These are phyloP conservation scores for Heliconius eleuchia DNA, from an alignment of 1,140 invertebrate species.

Conservation along the genomic window DNA sequence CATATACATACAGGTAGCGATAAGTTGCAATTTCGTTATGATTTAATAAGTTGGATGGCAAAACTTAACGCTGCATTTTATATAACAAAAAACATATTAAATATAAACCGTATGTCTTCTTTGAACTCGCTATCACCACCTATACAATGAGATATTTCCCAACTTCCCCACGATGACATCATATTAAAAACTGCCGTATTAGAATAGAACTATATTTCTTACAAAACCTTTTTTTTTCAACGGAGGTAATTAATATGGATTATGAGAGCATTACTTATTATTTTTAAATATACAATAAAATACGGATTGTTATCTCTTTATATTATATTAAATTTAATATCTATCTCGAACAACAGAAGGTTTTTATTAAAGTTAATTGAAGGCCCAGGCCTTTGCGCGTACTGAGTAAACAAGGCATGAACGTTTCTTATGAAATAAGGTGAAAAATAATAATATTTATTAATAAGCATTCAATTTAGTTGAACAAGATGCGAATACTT, in stretches of 20 bases:
- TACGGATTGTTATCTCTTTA: neutral
- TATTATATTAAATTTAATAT: neutral
- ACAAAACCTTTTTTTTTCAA: neutral
- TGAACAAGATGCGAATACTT: neutral
- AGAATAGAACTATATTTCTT: neutral
- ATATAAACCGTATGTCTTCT: too few species aligned
- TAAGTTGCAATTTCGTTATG: too few species aligned
- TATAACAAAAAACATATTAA: too few species aligned
- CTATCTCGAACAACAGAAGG: neutral
- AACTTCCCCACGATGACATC: neutral
- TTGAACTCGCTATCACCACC: too few species aligned
- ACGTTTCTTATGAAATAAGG: neutral
- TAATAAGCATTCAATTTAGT: neutral
- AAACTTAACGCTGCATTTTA: too few species aligned
- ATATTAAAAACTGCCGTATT: neutral
- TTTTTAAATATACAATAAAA: neutral
- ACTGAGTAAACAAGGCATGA: conserved; percentile 10
- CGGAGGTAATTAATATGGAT: neutral
- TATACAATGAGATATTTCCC: neutral
- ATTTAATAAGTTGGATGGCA: too few species aligned
- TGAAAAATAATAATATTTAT: conserved; percentile 2
- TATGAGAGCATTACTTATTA: neutral
- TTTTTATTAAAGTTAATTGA: conserved; percentile 7
- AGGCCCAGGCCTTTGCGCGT: neutral
- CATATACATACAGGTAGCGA: too few species aligned